Conservation (phyloP, 1,140 invertebrate genomes). For the Eumaeus atala region DNA sequence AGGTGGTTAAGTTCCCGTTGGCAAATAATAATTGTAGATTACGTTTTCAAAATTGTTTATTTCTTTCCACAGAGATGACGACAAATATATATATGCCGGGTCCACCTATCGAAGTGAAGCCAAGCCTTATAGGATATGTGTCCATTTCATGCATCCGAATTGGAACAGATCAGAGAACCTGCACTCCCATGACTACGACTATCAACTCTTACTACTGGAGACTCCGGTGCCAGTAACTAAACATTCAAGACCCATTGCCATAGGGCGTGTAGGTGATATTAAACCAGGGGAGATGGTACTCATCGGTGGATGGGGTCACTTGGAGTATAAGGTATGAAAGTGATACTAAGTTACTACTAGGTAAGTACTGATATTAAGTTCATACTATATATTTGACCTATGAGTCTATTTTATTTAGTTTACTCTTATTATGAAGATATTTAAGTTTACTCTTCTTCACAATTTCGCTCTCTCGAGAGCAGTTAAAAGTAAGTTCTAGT, state of each 20-base stretch:
- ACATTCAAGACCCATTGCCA: slow-evolving; percentile 42
- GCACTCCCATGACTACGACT: slow-evolving; percentile 50
- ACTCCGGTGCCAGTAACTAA: slow-evolving; percentile 37
- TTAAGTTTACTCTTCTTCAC: too few relatives aligned
- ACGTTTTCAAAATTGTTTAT: neutral
- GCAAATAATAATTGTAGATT: too few relatives aligned
- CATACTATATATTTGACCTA: too few relatives aligned
- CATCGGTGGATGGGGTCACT: slow-evolving; percentile 58
- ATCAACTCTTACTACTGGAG: slow-evolving; percentile 51
- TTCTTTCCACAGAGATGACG: slow-evolving; percentile 31
- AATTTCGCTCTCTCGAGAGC: too few relatives aligned
- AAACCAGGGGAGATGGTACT: slow-evolving; percentile 29
- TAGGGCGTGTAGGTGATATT: slow-evolving; percentile 34
- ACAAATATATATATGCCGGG: slow-evolving; percentile 38
- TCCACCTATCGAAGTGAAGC: slow-evolving; percentile 35
- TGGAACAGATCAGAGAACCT: slow-evolving; percentile 32
- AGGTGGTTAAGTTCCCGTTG: too few relatives aligned
- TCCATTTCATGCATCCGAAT: slow-evolving; percentile 48
- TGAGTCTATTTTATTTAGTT: too few relatives aligned
- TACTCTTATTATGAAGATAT: too few relatives aligned
- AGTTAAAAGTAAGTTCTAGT: too few relatives aligned
- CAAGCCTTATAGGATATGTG: slow-evolving; percentile 37
- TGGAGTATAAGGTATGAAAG: slow-evolving; percentile 35
- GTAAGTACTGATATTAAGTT: too few relatives aligned
- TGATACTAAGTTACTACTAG: too few relatives aligned